Evolutionary conservation across 2,888 invertebrate species (phyloP).

Genomic region (Petrolisthes manimaculis): DNA sequence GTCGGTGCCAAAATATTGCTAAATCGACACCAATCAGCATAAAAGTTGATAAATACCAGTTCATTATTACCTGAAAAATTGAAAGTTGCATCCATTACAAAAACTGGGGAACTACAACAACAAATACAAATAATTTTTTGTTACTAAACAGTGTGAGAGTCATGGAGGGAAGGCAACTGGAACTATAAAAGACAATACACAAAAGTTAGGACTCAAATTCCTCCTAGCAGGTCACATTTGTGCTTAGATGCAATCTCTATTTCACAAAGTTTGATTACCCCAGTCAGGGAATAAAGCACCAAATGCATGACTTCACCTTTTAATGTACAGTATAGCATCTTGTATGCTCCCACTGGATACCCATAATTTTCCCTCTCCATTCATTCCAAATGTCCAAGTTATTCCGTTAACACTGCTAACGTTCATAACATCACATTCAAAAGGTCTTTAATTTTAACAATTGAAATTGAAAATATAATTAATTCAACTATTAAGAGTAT

Average conservation of each 20-base stretch:
- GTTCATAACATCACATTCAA: too few relatives aligned
- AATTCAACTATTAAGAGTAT: too few relatives aligned
- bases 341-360: background rate
- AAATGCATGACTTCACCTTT: background rate
- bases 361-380: too few relatives aligned
- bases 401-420: too few relatives aligned
- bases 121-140: background rate
- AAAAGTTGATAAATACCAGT: conserved; percentile 97
- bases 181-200: background rate
- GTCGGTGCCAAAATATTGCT: conserved; percentile 96
- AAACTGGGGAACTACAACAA: conserved; percentile 72
- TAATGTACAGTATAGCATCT: background rate
- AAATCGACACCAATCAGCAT: conserved; percentile 99
- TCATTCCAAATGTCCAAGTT: too few relatives aligned
- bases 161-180: background rate
- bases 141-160: background rate
- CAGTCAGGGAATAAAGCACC: background rate
- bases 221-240: too few relatives aligned
- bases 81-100: conserved; percentile 81
- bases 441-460: too few relatives aligned
- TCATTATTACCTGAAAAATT: conserved; percentile 87
- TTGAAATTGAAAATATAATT: too few relatives aligned
- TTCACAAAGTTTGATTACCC: background rate
- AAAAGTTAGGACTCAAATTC: background rate
- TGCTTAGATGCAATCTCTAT: too few relatives aligned